A percentile compares a stretch with the other conserved stretches of the same genome.
These are phyloP conservation scores for Lasioglossum vierecki DNA, from an alignment of 2,888 invertebrate species.

Conservation along the genomic window DNA sequence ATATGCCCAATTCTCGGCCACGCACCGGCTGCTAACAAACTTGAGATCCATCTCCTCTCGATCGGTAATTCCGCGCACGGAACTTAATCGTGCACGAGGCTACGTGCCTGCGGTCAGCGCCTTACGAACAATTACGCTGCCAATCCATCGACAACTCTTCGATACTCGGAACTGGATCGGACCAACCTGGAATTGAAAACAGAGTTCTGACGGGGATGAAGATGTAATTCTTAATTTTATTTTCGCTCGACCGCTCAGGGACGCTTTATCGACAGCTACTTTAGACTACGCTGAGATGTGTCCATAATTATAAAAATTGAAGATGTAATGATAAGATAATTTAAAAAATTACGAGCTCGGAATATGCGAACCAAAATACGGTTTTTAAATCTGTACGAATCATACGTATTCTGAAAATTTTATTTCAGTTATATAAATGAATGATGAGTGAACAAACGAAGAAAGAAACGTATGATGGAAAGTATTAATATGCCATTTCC, in stretches of 20 bases:
- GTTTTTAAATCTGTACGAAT: no score
- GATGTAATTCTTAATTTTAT: not conserved
- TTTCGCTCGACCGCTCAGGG: not conserved
- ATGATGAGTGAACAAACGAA: no score
- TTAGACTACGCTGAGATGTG: not conserved
- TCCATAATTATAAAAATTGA: no score
- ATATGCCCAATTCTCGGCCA: not conserved
- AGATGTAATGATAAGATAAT: no score
- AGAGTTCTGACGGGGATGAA: not conserved
- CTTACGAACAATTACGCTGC: constrained; percentile 18
- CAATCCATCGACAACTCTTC: constrained; percentile 24
- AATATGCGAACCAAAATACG: no score
- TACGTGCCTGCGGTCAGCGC: constrained; percentile 3
- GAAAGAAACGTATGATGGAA: no score
- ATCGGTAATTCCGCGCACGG: constrained; percentile 25
- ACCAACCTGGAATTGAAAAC: constrained; percentile 7
- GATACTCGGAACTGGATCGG: constrained; percentile 4
- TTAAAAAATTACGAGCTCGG: no score
- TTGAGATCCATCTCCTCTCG: constrained; percentile 28
- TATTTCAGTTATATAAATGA: no score
- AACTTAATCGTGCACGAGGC: constrained; percentile 17
- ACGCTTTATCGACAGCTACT: not conserved
- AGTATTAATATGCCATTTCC: no score
- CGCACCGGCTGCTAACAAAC: constrained; percentile 19
- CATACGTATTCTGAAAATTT: no score